Evolutionary conservation across 1,140 invertebrate genomes (phyloP).

Genomic region (Drosophila bocki): DNA sequence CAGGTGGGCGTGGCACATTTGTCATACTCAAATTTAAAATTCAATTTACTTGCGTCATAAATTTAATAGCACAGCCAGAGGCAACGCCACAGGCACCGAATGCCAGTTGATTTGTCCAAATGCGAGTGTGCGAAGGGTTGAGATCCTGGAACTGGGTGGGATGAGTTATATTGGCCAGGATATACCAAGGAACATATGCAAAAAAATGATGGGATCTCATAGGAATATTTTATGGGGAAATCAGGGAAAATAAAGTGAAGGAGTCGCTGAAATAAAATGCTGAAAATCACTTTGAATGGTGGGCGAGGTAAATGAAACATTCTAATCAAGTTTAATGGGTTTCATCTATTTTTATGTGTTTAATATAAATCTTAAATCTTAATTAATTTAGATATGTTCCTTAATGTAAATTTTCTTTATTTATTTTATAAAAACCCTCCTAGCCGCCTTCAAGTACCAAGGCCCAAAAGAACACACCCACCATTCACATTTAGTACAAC

Average conservation of each 20-base stretch:
- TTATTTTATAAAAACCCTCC: neutral
- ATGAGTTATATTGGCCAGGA: constrained; percentile 33
- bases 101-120: constrained; percentile 66
- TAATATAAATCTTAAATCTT: neutral
- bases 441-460: neutral
- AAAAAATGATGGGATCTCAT: constrained; percentile 21
- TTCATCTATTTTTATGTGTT: neutral
- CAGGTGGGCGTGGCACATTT: constrained; percentile 67
- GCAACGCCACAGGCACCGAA: constrained; percentile 24
- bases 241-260: constrained; percentile 29
- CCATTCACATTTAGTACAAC: constrained; percentile 5
- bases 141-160: neutral
- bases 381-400: neutral
- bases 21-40: constrained; percentile 84
- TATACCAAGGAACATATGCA: neutral
- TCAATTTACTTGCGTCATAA: constrained; percentile 84
- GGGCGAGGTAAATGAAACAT: neutral
- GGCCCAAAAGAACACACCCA: neutral
- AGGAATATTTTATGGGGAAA: constrained; percentile 41
- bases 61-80: constrained; percentile 72
- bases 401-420: neutral
- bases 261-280: constrained; percentile 11
- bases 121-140: constrained; percentile 32
- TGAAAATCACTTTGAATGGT: neutral
- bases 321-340: neutral